Evolutionary conservation across 2,113 vertebrate genomes (phyloP).

Genomic region (Xenopus laevis): DNA sequence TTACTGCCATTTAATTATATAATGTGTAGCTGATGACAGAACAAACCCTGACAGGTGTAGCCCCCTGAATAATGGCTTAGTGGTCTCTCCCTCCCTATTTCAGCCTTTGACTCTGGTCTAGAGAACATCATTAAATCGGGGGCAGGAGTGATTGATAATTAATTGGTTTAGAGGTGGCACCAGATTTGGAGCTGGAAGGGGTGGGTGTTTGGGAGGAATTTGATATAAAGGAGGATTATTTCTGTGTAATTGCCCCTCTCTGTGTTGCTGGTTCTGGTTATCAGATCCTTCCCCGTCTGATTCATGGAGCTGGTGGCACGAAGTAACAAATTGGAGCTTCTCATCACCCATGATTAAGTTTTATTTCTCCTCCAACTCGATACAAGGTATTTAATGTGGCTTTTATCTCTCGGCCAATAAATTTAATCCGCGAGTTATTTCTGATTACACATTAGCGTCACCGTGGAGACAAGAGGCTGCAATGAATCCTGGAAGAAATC

Average conservation of each 20-base stretch:
- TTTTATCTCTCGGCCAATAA: slow-evolving; percentile 16
- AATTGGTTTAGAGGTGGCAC: too few species aligned
- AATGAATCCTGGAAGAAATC: slow-evolving; percentile 10
- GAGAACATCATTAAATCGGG: too few species aligned
- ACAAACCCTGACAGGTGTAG: too few species aligned
- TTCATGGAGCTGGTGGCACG: background rate
- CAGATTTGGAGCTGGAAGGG: too few species aligned
- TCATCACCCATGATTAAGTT: background rate
- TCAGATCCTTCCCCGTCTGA: background rate
- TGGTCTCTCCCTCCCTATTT: too few species aligned
- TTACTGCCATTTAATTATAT: too few species aligned
- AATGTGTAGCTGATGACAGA: too few species aligned
- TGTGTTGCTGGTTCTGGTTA: background rate
- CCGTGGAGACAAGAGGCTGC: background rate
- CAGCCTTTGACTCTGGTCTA: too few species aligned
- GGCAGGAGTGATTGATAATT: too few species aligned
- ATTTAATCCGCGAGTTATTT: slow-evolving; percentile 9
- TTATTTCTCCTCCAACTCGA: background rate
- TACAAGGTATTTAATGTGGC: background rate
- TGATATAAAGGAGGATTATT: too few species aligned
- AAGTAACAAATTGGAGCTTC: background rate
- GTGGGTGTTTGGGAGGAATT: too few species aligned
- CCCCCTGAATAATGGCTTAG: too few species aligned
- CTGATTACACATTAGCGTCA: slow-evolving; percentile 10
- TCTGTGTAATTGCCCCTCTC: background rate